Percentiles rank a stretch among this genome's conserved stretches.
phyloP scores from a whole-genome alignment of 1,140 invertebrate genomes.

The Habropoda laboriosa region DNA sequence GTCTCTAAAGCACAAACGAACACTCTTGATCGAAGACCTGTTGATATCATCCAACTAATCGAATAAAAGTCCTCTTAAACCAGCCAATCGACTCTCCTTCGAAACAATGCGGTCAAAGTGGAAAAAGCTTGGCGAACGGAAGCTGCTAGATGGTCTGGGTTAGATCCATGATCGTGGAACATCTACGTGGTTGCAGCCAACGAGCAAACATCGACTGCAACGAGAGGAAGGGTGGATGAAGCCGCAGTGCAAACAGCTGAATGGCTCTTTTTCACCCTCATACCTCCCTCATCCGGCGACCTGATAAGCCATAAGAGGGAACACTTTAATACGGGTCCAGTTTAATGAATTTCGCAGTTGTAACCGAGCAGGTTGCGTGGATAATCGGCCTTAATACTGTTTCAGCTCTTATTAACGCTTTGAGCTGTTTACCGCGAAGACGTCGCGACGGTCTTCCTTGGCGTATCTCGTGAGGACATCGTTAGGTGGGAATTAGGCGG shows the following conservation, averaged over 20 bases:
- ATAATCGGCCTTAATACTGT: conserved; percentile 8
- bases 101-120: neutral
- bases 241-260: conserved; percentile 44
- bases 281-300: neutral
- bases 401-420: neutral
- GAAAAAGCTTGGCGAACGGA: neutral
- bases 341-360: conserved; percentile 41
- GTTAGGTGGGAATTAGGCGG: neutral
- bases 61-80: neutral
- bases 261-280: conserved; percentile 18
- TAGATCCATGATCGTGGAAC: neutral
- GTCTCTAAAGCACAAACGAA: no score
- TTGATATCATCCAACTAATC: neutral
- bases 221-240: neutral
- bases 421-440: neutral
- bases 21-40: neutral
- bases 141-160: neutral
- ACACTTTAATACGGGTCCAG: conserved; percentile 32
- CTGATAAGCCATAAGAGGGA: conserved; percentile 2
- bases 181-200: neutral
- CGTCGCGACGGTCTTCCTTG: neutral
- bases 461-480: neutral
- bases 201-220: conserved; percentile 19
- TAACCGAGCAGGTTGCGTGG: neutral
- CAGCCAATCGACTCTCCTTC: neutral